phyloP scores from a whole-genome alignment of 2,113 vertebrate species.

The Pavo muticus region DNA sequence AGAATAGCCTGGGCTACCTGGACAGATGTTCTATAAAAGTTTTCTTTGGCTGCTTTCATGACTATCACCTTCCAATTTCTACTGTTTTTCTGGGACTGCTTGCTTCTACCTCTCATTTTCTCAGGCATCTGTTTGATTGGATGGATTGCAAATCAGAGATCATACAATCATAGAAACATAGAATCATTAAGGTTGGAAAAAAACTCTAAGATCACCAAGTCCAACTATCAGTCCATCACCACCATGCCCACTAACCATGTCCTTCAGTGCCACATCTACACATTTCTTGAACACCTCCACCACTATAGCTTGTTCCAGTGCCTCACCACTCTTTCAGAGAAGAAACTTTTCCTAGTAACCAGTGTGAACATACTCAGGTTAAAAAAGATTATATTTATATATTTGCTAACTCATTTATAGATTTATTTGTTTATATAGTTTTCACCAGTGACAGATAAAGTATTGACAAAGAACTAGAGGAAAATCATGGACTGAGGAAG shows the following conservation, averaged over 20 bases:
- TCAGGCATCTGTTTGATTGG: background rate
- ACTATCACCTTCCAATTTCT: background rate
- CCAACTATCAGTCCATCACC: too few species aligned
- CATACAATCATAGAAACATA: too few species aligned
- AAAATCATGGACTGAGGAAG: background rate
- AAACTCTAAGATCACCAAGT: too few species aligned
- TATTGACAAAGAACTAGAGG: background rate
- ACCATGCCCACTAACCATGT: too few species aligned
- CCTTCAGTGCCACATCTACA: too few species aligned
- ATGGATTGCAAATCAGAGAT: background rate
- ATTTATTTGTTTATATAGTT: background rate
- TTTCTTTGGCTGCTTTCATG: background rate
- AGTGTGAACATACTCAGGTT: rapidly evolving
- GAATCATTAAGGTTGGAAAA: too few species aligned
- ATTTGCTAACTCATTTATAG: too few species aligned
- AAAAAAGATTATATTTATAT: background rate
- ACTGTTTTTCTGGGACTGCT: background rate
- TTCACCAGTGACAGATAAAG: background rate
- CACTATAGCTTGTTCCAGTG: too few species aligned
- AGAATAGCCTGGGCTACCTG: background rate
- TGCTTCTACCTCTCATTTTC: background rate
- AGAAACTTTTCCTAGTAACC: too few species aligned
- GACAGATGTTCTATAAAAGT: background rate
- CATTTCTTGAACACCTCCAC: too few species aligned
- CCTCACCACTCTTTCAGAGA: too few species aligned